Evolutionary conservation across 1,140 invertebrate genomes (phyloP), one percentile per base, ranked within the genome.

Genomic region (Zaprionus ghesquierei): DNA sequence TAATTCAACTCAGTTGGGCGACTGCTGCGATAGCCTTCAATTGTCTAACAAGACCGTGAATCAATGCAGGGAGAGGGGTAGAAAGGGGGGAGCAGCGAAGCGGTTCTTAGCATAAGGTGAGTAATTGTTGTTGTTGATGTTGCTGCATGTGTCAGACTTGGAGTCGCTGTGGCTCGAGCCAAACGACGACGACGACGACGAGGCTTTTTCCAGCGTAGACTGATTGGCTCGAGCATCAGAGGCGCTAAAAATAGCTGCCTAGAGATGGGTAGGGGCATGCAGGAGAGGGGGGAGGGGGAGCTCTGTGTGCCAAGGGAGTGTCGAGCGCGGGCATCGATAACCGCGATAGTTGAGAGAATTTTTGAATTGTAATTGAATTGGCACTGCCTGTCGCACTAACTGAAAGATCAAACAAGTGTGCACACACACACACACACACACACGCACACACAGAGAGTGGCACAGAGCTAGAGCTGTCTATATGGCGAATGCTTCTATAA

Each of bases 191-290:
- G n/a, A n/a, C 15, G 41, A 33, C 29, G n/a, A 13, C 15, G 18
- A 46, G 25, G 15, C 6, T 33, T 33, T 31, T 23, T 20, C 61
- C 50, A 61, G 15, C 55, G 59, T 65, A 81, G 79, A 81, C 79
- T 70, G 79, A 81, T 81, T 81, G 79, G 79, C 79, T 81, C 65
- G 79, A 70, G 75, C 69, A 69, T 81, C 79, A 78, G 69, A 23
- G 41, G 41, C n/a, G 38, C 79, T 81, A 81, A 74, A 77, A 81
- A 81, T 81, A 81, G 69, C 25, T n/a, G n/a, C n/a, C n/a, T 53
- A 55, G 22, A 54, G 18, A 0, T 8, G 15, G 25, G 22, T 9
- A 22, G 5, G 5, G 12, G 15, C 9, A 31, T 10, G 12, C 8
- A 2, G 15, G 8, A 12, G 15, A 0, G 20, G 38, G 38, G 27